Evolutionary conservation across 2,113 vertebrate species (phyloP).

Genomic region (Cyprinodon variegatus): DNA sequence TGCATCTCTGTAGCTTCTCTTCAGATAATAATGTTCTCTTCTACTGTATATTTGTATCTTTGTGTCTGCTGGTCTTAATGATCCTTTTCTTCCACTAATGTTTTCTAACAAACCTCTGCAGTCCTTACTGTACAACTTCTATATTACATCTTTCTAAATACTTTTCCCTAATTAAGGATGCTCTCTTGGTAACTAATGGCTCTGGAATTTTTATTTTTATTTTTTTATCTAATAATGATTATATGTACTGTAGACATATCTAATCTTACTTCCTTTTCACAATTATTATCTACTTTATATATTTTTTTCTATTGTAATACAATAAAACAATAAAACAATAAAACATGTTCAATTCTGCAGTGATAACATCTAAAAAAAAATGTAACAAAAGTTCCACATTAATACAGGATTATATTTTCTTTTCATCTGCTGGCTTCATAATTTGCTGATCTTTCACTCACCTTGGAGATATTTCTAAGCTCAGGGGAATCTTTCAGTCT

Average conservation of each 20-base stretch:
- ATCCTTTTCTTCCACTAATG: no score
- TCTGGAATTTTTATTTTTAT: not conserved
- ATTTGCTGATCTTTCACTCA: slow-evolving; percentile 40
- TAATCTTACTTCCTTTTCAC: not conserved
- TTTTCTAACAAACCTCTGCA: no score
- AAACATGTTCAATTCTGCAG: not conserved
- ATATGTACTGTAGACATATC: not conserved
- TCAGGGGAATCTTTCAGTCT: slow-evolving; percentile 38
- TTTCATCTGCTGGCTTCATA: slow-evolving; percentile 26
- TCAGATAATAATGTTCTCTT: no score
- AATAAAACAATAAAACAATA: not conserved
- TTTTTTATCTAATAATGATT: not conserved
- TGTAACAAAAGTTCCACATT: not conserved
- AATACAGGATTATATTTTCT: not conserved
- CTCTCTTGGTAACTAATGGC: no score
- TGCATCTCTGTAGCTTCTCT: no score
- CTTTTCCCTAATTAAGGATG: no score
- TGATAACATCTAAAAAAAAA: not conserved
- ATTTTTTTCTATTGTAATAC: not conserved
- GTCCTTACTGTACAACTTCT: no score
- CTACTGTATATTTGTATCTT: no score
- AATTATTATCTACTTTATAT: not conserved
- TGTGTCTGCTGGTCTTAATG: no score
- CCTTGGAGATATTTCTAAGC: slow-evolving; percentile 52
- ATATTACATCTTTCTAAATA: no score